Conservation (phyloP, 2,797 vertebrate species). For the Apodemus agrarius region DNA sequence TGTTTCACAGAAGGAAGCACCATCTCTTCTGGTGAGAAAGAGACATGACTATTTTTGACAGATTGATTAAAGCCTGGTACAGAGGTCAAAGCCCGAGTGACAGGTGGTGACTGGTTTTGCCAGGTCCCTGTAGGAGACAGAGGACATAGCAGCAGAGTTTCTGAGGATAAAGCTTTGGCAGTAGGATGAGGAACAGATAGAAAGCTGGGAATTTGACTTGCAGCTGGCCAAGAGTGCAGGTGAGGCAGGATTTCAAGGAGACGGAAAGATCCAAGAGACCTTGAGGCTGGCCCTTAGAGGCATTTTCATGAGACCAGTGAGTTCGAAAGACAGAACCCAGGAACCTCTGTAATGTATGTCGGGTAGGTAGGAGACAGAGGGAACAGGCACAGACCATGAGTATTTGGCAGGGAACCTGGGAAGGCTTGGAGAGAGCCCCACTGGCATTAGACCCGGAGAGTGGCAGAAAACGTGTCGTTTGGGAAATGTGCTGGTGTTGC, state of each 20-base stretch:
- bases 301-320: neutral
- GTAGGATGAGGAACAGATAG: neutral
- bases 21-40: neutral
- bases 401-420: fast-evolving
- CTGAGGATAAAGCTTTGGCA: neutral
- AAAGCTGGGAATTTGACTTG: neutral
- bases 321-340: neutral
- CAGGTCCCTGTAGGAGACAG: neutral
- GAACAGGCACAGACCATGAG: too few species aligned
- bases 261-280: neutral
- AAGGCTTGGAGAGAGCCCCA: neutral
- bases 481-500: neutral
- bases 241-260: neutral
- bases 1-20: neutral
- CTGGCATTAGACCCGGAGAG: neutral
- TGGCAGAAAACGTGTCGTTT: neutral
- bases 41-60: neutral
- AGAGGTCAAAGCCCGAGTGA: neutral
- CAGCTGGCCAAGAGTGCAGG: neutral
- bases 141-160: neutral
- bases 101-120: too few species aligned
- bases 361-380: neutral
- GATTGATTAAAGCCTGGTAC: neutral
- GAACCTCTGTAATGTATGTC: neutral
- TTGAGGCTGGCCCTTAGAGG: neutral